Conservation (phyloP, 2,113 vertebrate genomes). For the Cephalopholis sonnerati region DNA sequence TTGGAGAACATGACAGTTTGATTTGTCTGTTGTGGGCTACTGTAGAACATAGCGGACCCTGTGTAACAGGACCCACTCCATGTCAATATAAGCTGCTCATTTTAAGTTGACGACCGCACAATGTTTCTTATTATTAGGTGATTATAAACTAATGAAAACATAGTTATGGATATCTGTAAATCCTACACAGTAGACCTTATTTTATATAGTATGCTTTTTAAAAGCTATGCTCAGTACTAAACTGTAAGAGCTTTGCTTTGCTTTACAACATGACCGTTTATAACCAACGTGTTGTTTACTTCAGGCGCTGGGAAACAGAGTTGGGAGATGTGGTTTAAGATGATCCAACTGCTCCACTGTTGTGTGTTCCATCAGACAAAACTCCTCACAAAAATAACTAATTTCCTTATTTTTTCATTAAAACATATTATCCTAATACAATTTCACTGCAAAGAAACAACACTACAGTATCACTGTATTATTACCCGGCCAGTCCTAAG, state of each 20-base stretch:
- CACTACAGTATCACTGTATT: not conserved
- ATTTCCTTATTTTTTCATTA: not conserved
- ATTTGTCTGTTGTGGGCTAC: too few species aligned
- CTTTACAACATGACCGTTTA: not conserved
- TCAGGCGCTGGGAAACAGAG: not conserved
- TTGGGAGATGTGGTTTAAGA: not conserved
- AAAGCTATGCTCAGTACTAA: not conserved
- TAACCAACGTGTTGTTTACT: not conserved
- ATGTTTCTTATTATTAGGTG: too few species aligned
- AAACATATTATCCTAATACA: not conserved
- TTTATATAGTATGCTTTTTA: too few species aligned
- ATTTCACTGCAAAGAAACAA: not conserved
- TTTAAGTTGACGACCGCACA: too few species aligned
- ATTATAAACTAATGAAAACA: too few species aligned
- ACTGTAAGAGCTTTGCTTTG: not conserved
- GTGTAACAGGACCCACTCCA: too few species aligned
- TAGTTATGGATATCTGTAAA: too few species aligned
- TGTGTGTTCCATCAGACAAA: not conserved
- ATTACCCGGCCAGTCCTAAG: not conserved
- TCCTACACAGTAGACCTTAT: too few species aligned
- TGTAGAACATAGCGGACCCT: too few species aligned
- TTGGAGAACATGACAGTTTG: too few species aligned
- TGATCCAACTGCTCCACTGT: not conserved
- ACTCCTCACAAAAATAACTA: not conserved
- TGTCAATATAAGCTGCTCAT: too few species aligned